Percentiles rank a stretch among this genome's conserved stretches.
Conservation (phyloP, 1,140 invertebrate species). For the Propsilocerus akamusi region DNA sequence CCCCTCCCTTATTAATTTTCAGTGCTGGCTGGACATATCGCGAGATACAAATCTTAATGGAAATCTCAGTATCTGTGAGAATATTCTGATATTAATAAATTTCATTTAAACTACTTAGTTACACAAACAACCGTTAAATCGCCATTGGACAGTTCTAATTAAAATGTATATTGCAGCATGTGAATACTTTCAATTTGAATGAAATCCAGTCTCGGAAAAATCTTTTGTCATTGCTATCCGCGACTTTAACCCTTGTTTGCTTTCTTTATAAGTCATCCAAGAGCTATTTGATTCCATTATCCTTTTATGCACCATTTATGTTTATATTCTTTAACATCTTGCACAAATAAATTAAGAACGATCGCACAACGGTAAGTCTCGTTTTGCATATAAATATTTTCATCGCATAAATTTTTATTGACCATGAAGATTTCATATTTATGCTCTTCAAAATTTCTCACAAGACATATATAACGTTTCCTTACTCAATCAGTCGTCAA, state of each 20-base stretch:
- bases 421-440: no score
- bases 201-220: not conserved
- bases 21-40: not conserved
- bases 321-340: not conserved
- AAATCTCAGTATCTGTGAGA: no score
- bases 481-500: no score
- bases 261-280: not conserved
- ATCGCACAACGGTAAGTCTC: no score
- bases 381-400: no score
- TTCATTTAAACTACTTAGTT: no score
- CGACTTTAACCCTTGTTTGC: not conserved
- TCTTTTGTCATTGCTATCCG: no score
- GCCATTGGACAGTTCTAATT: not conserved
- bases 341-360: no score
- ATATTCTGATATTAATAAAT: no score
- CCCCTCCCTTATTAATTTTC: not conserved
- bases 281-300: not conserved
- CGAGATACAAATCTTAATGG: not conserved
- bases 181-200: not conserved
- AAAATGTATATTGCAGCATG: not conserved
- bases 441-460: no score
- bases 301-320: not conserved
- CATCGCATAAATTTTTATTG: no score
- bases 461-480: no score
- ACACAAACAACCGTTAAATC: not conserved